phyloP scores from a whole-genome alignment of 1,140 invertebrate species.

The Dendrolimus kikuchii region DNA sequence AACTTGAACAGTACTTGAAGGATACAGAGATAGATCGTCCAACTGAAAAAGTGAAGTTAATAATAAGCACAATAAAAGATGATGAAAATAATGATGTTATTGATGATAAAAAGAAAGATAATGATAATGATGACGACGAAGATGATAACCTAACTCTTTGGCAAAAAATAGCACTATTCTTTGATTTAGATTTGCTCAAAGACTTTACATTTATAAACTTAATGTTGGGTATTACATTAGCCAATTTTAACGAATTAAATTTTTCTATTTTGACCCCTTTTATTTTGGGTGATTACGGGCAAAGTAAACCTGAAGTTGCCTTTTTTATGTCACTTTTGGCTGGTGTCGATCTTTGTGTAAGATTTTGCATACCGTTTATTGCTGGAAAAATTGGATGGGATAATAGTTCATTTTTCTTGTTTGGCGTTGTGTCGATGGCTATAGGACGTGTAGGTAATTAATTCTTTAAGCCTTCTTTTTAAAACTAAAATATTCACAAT shows the following conservation, averaged over 20 bases:
- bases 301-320: conserved; percentile 73
- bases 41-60: conserved; percentile 38
- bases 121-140: conserved; percentile 28
- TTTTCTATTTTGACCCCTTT: conserved; percentile 81
- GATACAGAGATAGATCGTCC: conserved; percentile 33
- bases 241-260: conserved; percentile 79
- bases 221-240: conserved; percentile 78
- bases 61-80: conserved; percentile 23
- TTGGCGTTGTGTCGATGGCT: conserved; percentile 77
- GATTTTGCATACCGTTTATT: conserved; percentile 76
- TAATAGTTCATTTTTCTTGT: conserved; percentile 78
- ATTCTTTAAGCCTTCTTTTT: not conserved
- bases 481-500: not conserved
- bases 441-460: conserved; percentile 76
- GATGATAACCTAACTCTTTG: conserved; percentile 59
- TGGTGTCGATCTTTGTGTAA: conserved; percentile 73
- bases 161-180: conserved; percentile 73
- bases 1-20: conserved; percentile 61
- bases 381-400: conserved; percentile 77
- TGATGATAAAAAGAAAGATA: conserved; percentile 32
- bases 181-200: conserved; percentile 77
- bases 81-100: conserved; percentile 34
- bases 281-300: conserved; percentile 76
- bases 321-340: conserved; percentile 76
- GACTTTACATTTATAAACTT: conserved; percentile 79